Evolutionary conservation across 1,140 invertebrate species (phyloP).

Genomic region (Neotoxoptera formosana): DNA sequence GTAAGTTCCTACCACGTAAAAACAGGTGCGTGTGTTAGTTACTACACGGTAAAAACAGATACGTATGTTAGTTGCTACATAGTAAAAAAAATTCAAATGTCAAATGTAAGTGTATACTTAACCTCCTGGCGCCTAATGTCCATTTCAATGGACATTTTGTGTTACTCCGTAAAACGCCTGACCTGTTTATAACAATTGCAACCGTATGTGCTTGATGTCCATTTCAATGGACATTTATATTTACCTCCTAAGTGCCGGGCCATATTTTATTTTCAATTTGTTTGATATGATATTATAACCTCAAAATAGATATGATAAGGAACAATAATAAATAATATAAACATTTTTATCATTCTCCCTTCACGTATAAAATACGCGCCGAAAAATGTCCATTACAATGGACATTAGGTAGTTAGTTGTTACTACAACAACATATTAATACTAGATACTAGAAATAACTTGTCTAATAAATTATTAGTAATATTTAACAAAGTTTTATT

Average conservation of each 20-base stretch:
- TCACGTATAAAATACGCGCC: not conserved
- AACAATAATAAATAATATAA: not conserved
- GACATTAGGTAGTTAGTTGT: conserved; percentile 8
- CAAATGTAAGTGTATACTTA: too few species aligned
- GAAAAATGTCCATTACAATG: not conserved
- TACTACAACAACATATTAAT: not conserved
- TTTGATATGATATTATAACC: not conserved
- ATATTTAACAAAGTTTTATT: too few species aligned
- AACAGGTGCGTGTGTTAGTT: too few species aligned
- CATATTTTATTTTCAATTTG: not conserved
- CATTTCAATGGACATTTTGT: not conserved
- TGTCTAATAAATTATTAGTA: conserved; percentile 4
- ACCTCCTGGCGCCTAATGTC: not conserved
- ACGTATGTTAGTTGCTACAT: too few species aligned
- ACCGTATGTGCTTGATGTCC: too few species aligned
- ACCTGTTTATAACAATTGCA: too few species aligned
- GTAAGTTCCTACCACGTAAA: too few species aligned
- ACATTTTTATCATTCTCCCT: not conserved
- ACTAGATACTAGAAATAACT: not conserved
- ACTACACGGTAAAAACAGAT: too few species aligned
- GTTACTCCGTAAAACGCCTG: too few species aligned
- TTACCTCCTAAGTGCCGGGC: not conserved
- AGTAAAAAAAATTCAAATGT: too few species aligned
- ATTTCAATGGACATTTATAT: not conserved
- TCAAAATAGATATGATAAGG: not conserved